Base-by-base conservation (phyloP, 2,797 vertebrate genomes). In the Miichthys miiuy region DNA sequence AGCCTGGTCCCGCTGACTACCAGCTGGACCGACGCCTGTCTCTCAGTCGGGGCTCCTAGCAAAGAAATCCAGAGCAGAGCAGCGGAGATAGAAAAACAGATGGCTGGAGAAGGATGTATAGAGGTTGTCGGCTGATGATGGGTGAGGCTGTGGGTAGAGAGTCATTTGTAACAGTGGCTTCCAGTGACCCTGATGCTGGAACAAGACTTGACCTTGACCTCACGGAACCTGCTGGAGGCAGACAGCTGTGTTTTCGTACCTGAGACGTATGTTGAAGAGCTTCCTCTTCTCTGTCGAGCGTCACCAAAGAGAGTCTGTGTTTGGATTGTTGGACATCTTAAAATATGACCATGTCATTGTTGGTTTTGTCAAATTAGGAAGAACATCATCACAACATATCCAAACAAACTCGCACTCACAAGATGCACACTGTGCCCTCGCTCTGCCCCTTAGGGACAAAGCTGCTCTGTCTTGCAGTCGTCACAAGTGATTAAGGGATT, bases 1-100 rank as follows among this genome's bases (percentile, higher is more conserved):
- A 47, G 68, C 56, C 64, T 48, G 88, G 65, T 79, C 90, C 87
- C 10, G 86, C 88, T 88, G 92, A 72, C 89, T 72, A 86, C 87
- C 93, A 93, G 91, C 92, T 92, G 93, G 87, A 78, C 81, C 80
- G 2, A 80, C 81, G 87, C 84, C 90, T 92, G 92, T 80, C 77
- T 79, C 72, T 48, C 86, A 55, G 86, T 75, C 20, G 44, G 89
- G 64, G 81, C 68, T 83, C 65, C 17, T 14, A 63, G 77, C 62
- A 17, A 20, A 84, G 67, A 80, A 87, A 88, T 79, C 78, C 84
- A 78, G 56, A 1, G 63, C 52, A 57, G 81, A 81, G 52, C 54
- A 51, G 79, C 23, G 0, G 72, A 87, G 83, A 82, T 72, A 75
- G 74, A 77, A 84, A 88, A 91, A 81, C 91, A 94, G 89, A 94